These are phyloP conservation scores for Dynastes grantii DNA, from an alignment of 2,888 invertebrate genomes.

Conservation along the genomic window DNA sequence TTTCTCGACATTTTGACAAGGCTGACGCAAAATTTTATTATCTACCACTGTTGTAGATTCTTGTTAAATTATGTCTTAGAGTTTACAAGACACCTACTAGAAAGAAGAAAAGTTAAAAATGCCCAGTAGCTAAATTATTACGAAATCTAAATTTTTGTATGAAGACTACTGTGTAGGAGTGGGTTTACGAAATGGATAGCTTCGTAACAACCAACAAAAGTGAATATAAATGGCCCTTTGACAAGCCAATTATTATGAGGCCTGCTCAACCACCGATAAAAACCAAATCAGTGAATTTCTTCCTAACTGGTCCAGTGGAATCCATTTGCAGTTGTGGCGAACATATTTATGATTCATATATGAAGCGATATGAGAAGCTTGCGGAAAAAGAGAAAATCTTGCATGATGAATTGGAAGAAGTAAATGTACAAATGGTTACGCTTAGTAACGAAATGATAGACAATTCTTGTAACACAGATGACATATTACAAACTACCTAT, in stretches of 20 bases:
- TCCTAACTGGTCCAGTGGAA: conserved; percentile 73
- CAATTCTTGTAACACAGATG: conserved; percentile 76
- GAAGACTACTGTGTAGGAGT: neutral
- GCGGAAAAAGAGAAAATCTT: conserved; percentile 76
- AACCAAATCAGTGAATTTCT: conserved; percentile 70
- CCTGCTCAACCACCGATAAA: conserved; percentile 76
- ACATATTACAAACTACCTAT: conserved; percentile 77
- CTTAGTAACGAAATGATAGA: conserved; percentile 77
- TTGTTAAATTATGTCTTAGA: conserved; percentile 50
- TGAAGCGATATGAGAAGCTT: conserved; percentile 76
- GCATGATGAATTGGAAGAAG: conserved; percentile 70
- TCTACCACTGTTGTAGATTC: conserved; percentile 59
- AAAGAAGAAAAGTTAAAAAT: conserved; percentile 35
- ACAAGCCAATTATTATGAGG: conserved; percentile 74
- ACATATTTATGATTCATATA: conserved; percentile 75
- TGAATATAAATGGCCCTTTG: conserved; percentile 77
- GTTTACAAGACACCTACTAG: conserved; percentile 17
- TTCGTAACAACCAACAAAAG: conserved; percentile 72
- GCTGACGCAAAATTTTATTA: conserved; percentile 64
- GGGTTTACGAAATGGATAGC: conserved; percentile 61
- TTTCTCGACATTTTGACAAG: conserved; percentile 62
- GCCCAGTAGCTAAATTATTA: conserved; percentile 26
- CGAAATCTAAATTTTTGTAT: conserved; percentile 45
- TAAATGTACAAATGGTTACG: conserved; percentile 72
- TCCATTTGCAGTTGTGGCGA: conserved; percentile 79